Conservation (phyloP, 2,888 invertebrate genomes). For the Frankliniella fusca region DNA sequence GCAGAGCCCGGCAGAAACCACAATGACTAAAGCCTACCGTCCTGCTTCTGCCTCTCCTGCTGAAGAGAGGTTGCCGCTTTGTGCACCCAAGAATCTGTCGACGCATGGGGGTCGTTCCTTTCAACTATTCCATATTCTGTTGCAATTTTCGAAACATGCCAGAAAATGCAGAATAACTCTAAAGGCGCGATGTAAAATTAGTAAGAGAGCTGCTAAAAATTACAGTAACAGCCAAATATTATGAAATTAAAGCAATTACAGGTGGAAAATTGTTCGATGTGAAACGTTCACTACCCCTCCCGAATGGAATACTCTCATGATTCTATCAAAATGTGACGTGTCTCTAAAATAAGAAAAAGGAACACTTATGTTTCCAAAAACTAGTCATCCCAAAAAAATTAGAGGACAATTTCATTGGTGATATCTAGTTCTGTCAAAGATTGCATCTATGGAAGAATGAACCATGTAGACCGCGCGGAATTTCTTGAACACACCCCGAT, state of each 20-base stretch:
- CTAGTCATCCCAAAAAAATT: not conserved
- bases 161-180: not conserved
- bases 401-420: not conserved
- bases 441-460: no score
- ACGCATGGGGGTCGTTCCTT: constrained; percentile 3
- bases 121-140: not conserved
- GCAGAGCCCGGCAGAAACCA: constrained; percentile 16
- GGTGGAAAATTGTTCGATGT: no score
- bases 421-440: not conserved
- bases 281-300: no score
- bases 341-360: not conserved
- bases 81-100: constrained; percentile 8
- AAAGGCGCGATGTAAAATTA: no score
- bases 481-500: no score
- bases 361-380: not conserved
- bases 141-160: not conserved
- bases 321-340: not conserved
- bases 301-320: no score
- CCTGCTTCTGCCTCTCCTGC: no score
- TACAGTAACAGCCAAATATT: no score
- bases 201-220: no score
- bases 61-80: constrained; percentile 1
- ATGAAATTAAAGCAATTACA: no score
- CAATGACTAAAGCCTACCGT: constrained; percentile 9
- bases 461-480: not conserved